Percentiles rank a stretch among this genome's conserved stretches.
Conservation (phyloP, 2,888 invertebrate genomes). For the Charanyca ferruginea region DNA sequence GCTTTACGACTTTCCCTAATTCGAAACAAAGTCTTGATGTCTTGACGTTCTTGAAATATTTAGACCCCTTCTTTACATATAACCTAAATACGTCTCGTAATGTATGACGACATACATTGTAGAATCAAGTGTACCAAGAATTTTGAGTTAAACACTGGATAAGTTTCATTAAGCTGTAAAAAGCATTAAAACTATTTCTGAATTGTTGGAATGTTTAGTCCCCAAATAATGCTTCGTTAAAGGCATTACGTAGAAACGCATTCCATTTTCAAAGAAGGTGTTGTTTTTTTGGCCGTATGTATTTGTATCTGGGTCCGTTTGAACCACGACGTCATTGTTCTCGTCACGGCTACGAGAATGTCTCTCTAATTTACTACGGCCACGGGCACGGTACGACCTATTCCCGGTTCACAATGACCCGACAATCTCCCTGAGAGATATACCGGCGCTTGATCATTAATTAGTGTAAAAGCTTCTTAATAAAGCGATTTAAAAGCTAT, state of each 20-base stretch:
- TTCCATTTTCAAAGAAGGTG: constrained; percentile 75
- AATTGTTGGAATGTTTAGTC: constrained; percentile 75
- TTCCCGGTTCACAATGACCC: constrained; percentile 75
- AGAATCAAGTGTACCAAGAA: constrained; percentile 31
- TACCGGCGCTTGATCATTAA: constrained; percentile 78
- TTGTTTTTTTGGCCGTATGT: constrained; percentile 77
- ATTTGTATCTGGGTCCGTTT: constrained; percentile 74
- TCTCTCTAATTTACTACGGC: constrained; percentile 75
- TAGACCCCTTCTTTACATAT: constrained; percentile 27
- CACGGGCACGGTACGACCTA: constrained; percentile 73
- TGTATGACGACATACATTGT: constrained; percentile 14
- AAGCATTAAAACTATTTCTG: constrained; percentile 67
- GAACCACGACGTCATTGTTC: constrained; percentile 80
- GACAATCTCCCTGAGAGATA: constrained; percentile 73
- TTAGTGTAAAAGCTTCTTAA: constrained; percentile 80
- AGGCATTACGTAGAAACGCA: constrained; percentile 79
- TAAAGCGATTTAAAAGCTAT: constrained; percentile 82
- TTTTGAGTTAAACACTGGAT: constrained; percentile 40
- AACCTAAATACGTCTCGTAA: constrained; percentile 27
- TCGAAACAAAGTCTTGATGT: constrained; percentile 49
- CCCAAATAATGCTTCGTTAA: constrained; percentile 60
- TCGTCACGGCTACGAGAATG: constrained; percentile 69
- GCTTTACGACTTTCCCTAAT: constrained; percentile 72
- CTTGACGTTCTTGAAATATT: constrained; percentile 41
- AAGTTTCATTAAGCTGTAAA: constrained; percentile 43